phyloP scores from a whole-genome alignment of 2,888 invertebrate genomes.

The Eristalinus sepulchralis region DNA sequence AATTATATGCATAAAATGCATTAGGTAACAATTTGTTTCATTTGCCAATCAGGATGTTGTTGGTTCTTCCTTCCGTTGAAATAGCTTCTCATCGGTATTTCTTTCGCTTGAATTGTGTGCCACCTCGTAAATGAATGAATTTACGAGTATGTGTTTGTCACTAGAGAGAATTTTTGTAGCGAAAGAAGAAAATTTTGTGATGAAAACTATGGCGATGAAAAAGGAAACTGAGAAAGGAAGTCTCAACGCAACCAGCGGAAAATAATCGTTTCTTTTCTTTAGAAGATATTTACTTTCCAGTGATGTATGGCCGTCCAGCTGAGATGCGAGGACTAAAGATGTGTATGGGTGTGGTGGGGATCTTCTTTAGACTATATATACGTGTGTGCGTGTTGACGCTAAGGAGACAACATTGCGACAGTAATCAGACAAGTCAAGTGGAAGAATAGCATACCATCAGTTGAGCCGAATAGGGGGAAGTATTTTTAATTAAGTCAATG shows the following conservation, averaged over 20 bases:
- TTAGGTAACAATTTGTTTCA: constrained; percentile 41
- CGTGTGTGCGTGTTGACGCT: constrained; percentile 8
- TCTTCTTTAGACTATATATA: too few relatives aligned
- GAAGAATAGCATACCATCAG: constrained; percentile 55
- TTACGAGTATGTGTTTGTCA: constrained; percentile 49
- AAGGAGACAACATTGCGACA: constrained; percentile 46
- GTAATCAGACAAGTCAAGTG: constrained; percentile 55
- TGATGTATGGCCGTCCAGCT: background rate
- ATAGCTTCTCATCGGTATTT: constrained; percentile 30
- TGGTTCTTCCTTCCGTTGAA: background rate
- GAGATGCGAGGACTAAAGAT: background rate
- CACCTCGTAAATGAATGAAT: constrained; percentile 54
- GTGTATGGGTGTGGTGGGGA: background rate
- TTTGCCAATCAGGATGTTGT: constrained; percentile 33
- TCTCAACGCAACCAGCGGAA: constrained; percentile 58
- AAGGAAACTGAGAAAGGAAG: constrained; percentile 14
- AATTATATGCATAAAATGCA: constrained; percentile 21
- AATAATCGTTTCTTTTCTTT: constrained; percentile 60
- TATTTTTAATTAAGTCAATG: constrained; percentile 65
- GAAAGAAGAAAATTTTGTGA: constrained; percentile 61
- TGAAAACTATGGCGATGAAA: constrained; percentile 17
- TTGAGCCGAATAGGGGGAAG: constrained; percentile 38
- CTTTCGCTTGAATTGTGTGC: constrained; percentile 55
- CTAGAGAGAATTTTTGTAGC: constrained; percentile 50
- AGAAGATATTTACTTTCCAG: constrained; percentile 50